Conservation (phyloP, 2,113 vertebrate species). For the Epinephelus lanceolatus region DNA sequence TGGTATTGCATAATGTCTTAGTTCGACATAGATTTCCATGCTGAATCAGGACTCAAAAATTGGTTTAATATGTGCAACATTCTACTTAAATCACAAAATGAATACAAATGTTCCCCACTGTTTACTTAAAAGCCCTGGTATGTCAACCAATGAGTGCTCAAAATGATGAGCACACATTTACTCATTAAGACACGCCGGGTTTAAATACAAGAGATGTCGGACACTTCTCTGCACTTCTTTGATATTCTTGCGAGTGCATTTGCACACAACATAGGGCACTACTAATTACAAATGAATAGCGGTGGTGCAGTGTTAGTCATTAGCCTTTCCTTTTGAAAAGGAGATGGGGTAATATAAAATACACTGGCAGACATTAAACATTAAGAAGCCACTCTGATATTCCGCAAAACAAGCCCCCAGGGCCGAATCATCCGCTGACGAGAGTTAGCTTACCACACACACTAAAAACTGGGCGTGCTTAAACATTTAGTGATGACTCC, state of each 20-base stretch:
- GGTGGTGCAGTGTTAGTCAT: constrained; percentile 71
- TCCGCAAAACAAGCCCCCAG: constrained; percentile 79
- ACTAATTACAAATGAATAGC: constrained; percentile 79
- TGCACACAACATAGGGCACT: constrained; percentile 69
- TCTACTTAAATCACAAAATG: constrained; percentile 1
- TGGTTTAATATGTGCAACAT: neutral
- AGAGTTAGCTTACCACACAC: constrained; percentile 73
- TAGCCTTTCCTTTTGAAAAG: constrained; percentile 84
- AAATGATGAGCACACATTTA: constrained; percentile 26
- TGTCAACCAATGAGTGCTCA: constrained; percentile 6
- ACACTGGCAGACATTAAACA: constrained; percentile 83
- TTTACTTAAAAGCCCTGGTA: constrained; percentile 28
- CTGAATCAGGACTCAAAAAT: neutral
- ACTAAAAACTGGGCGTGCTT: constrained; percentile 69
- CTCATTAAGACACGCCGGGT: constrained; percentile 31
- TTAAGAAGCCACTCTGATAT: constrained; percentile 82
- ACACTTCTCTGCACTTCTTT: constrained; percentile 49
- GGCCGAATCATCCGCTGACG: constrained; percentile 71
- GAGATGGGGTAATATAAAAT: constrained; percentile 83
- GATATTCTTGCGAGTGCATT: constrained; percentile 62
- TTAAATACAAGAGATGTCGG: constrained; percentile 40
- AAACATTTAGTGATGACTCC: constrained; percentile 79
- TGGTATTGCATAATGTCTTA: neutral
- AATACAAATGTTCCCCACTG: constrained; percentile 18
- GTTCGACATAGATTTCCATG: neutral